phyloP scores from a whole-genome alignment of 2,797 vertebrate genomes.

The Sebastes melanostomus region DNA sequence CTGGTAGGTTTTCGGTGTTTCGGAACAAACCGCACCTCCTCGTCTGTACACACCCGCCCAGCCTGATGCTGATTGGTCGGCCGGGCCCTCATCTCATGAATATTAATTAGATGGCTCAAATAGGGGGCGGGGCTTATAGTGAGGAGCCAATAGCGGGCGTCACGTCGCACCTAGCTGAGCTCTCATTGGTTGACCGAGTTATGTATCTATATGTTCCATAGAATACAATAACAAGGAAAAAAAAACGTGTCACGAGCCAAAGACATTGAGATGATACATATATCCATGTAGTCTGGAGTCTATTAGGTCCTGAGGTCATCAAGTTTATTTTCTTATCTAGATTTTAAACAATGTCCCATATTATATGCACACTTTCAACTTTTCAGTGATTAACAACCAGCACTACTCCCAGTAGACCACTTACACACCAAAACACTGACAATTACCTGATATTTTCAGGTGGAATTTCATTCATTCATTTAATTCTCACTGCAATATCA shows the following conservation, averaged over 20 bases:
- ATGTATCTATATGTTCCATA: not conserved
- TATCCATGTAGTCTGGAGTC: not conserved
- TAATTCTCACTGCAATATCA: no score
- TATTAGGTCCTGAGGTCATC: no score
- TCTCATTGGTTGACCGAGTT: conserved; percentile 64
- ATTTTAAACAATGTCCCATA: not conserved
- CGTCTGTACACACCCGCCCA: not conserved
- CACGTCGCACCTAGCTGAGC: rapidly evolving
- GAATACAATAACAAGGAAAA: not conserved
- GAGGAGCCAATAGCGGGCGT: conserved; percentile 4
- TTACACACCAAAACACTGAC: no score
- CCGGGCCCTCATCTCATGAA: not conserved
- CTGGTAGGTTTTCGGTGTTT: no score
- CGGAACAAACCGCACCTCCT: no score
- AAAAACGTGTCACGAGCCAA: conserved; percentile 18
- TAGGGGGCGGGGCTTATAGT: not conserved
- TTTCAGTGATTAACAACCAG: not conserved
- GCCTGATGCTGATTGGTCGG: conserved; percentile 36
- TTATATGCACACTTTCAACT: not conserved
- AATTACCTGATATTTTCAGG: no score
- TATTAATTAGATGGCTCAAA: not conserved
- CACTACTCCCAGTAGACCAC: no score
- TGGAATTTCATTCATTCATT: no score
- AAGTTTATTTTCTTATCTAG: not conserved
- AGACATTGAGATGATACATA: not conserved